A percentile compares a stretch with the other conserved stretches of the same genome.
phyloP scores from a whole-genome alignment of 2,113 vertebrate genomes.

The Nesoenas mayeri region DNA sequence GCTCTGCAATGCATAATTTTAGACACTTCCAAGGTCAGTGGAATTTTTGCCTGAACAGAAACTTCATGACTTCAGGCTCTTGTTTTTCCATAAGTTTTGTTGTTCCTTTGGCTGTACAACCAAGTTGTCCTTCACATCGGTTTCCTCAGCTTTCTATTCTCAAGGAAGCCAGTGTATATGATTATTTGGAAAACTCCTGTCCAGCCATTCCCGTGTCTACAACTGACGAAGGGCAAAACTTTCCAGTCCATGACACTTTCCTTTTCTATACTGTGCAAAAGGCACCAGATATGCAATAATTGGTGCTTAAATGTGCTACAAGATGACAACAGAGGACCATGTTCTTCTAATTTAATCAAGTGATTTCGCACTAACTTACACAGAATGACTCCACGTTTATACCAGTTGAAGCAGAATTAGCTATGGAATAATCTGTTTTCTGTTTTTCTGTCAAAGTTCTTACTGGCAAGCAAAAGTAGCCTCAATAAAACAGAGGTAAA shows the following conservation, averaged over 20 bases:
- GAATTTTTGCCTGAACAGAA: constrained; percentile 26
- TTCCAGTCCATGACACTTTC: neutral
- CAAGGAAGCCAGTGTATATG: neutral
- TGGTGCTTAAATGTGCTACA: neutral
- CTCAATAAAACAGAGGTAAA: neutral
- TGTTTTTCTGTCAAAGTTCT: neutral
- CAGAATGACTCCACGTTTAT: neutral
- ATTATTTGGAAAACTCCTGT: neutral
- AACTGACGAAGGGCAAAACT: neutral
- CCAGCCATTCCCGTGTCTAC: neutral
- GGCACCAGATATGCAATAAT: neutral
- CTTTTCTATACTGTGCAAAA: neutral
- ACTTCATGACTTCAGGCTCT: neutral
- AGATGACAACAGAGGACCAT: neutral
- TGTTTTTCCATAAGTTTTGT: neutral
- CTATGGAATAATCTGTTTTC: neutral
- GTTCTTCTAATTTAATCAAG: neutral
- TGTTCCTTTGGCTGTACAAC: neutral
- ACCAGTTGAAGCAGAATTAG: neutral
- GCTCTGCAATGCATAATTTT: neutral
- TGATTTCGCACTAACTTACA: neutral
- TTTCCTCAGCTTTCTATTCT: neutral
- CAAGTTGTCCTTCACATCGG: neutral
- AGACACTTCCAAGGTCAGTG: neutral
- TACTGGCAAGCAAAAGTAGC: neutral